Evolutionary conservation across 2,113 vertebrate species (phyloP).

Genomic region (Oostethus manadensis): DNA sequence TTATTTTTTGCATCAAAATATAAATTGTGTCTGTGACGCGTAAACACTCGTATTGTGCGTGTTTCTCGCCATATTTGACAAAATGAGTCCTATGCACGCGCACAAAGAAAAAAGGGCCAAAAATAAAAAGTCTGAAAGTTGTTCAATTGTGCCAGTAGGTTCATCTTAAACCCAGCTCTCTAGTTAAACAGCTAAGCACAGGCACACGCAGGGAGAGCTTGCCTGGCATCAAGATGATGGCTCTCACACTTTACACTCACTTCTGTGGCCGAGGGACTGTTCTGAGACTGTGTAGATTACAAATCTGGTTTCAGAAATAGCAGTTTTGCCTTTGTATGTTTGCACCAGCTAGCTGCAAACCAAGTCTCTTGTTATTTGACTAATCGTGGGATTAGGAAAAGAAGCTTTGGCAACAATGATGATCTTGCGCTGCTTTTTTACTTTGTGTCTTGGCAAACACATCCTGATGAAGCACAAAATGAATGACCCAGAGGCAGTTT

Average conservation of each 20-base stretch:
- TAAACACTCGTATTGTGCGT: neutral
- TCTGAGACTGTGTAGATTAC: conserved; percentile 63
- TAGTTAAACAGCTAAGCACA: conserved; percentile 5
- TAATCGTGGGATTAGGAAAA: conserved; percentile 70
- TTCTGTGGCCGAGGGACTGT: conserved; percentile 43
- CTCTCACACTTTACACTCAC: conserved; percentile 36
- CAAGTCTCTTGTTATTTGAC: conserved; percentile 61
- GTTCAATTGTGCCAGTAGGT: conserved; percentile 61
- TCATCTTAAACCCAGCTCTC: conserved; percentile 40
- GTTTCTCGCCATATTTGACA: conserved; percentile 18
- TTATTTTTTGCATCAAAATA: neutral
- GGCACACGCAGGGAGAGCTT: conserved; percentile 41
- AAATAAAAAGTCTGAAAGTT: conserved; percentile 40
- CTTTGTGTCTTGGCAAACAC: conserved; percentile 21
- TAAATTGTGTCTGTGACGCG: neutral
- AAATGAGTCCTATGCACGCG: conserved; percentile 1
- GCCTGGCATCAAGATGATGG: conserved; percentile 50
- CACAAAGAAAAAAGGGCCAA: conserved; percentile 6
- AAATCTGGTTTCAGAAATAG: conserved; percentile 36
- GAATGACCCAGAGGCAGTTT: too few species aligned
- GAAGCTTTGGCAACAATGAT: conserved; percentile 62
- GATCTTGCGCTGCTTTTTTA: conserved; percentile 52
- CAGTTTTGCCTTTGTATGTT: conserved; percentile 37
- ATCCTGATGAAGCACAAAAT: conserved; percentile 11
- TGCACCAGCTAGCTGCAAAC: conserved; percentile 40